A percentile compares a stretch with the other conserved stretches of the same genome.
Evolutionary conservation across 2,888 invertebrate genomes (phyloP).

Genomic region (Xestoiulus laeticollis): DNA sequence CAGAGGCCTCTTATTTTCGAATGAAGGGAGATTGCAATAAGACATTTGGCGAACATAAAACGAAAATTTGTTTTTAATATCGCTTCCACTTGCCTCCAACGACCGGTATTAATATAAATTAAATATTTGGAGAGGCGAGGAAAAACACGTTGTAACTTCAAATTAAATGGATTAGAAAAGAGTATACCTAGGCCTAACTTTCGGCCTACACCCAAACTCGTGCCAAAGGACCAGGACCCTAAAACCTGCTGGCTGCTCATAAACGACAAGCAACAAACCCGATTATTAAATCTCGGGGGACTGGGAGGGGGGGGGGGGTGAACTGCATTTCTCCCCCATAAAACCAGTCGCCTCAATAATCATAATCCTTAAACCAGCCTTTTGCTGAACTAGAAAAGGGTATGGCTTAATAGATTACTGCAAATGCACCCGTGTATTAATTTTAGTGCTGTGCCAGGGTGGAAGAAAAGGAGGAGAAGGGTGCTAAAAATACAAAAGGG

Average conservation of each 20-base stretch:
- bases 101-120: conserved; percentile 37
- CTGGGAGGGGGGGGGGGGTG: no score
- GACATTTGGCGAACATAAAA: conserved; percentile 19
- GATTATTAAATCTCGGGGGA: neutral
- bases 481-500: neutral
- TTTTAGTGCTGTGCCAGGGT: conserved; percentile 8
- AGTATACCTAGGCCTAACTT: neutral
- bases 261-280: neutral
- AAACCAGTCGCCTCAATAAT: neutral
- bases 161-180: conserved; percentile 32
- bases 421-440: conserved; percentile 18
- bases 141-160: conserved; percentile 2
- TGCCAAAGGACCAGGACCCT: conserved; percentile 25
- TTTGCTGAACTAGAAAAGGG: neutral
- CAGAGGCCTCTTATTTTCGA: conserved; percentile 29
- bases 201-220: neutral
- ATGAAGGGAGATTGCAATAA: conserved; percentile 34
- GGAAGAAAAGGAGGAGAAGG: neutral
- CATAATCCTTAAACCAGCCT: neutral
- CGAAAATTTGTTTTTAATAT: conserved; percentile 36
- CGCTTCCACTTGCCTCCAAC: conserved; percentile 27
- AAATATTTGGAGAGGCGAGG: conserved; percentile 15
- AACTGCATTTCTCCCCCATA: neutral
- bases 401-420: conserved; percentile 29
- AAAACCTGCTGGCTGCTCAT: neutral